These are phyloP conservation scores for Cherax destructor DNA, from an alignment of 1,140 invertebrate species.

Conservation along the genomic window DNA sequence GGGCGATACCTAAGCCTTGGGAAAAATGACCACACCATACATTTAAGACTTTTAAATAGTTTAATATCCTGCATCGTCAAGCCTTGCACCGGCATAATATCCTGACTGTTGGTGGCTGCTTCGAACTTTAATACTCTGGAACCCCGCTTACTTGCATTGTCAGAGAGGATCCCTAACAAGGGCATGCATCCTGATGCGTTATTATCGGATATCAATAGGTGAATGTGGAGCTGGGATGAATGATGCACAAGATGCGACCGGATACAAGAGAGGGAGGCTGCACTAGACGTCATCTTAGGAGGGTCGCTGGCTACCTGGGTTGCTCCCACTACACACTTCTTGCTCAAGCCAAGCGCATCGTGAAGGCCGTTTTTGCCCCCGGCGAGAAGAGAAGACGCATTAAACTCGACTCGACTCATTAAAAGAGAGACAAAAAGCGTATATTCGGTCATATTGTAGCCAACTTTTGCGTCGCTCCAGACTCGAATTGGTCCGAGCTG, in stretches of 20 bases:
- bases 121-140: constrained; percentile 42
- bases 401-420: constrained; percentile 67
- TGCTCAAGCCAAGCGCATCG: constrained; percentile 62
- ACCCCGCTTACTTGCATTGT: constrained; percentile 22
- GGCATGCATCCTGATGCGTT: background rate
- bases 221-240: background rate
- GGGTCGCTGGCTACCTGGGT: background rate
- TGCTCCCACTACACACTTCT: constrained; percentile 38
- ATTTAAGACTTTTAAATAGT: constrained; percentile 68
- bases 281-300: background rate
- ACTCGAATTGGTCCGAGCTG: constrained; percentile 63
- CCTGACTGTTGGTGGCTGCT: constrained; percentile 42
- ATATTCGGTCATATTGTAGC: constrained; percentile 69
- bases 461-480: constrained; percentile 50
- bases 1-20: constrained; percentile 41
- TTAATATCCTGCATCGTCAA: constrained; percentile 63
- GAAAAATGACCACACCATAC: constrained; percentile 58
- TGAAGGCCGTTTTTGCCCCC: constrained; percentile 53
- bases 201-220: background rate
- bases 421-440: constrained; percentile 65
- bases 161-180: background rate
- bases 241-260: background rate
- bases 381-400: constrained; percentile 66
- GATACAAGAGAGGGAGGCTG: background rate
- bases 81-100: constrained; percentile 49